Conservation (phyloP, 2,888 invertebrate genomes). For the Anthrax anthrax region DNA sequence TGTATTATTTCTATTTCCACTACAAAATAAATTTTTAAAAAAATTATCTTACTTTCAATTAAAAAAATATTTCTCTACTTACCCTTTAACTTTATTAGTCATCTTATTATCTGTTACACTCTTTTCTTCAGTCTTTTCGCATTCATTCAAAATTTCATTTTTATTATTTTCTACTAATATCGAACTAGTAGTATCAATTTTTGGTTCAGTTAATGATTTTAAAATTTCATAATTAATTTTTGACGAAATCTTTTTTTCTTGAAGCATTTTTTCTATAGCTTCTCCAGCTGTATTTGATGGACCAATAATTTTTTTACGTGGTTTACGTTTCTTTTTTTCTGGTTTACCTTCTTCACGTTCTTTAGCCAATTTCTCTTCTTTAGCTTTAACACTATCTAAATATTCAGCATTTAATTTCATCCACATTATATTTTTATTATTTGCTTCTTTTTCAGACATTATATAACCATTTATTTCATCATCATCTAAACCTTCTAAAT, state of each 20-base stretch:
- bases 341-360: constrained; percentile 80
- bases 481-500: constrained; percentile 69
- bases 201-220: constrained; percentile 45
- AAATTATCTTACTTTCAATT: background rate
- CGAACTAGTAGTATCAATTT: background rate
- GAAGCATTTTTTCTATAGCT: constrained; percentile 91
- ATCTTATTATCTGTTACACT: too few relatives aligned
- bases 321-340: constrained; percentile 58
- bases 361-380: constrained; percentile 63
- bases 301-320: constrained; percentile 46
- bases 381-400: constrained; percentile 49
- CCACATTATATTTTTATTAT: constrained; percentile 75
- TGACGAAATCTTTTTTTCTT: constrained; percentile 86
- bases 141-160: background rate
- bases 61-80: too few relatives aligned
- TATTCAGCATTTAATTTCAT: constrained; percentile 75
- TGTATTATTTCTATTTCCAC: background rate
- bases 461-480: constrained; percentile 80
- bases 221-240: constrained; percentile 98
- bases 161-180: background rate
- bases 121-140: background rate
- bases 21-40: background rate
- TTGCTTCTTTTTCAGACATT: constrained; percentile 63
- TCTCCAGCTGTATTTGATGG: constrained; percentile 64
- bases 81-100: background rate